Conservation (phyloP, 2,888 invertebrate species). For the Mythimna lalbum region DNA sequence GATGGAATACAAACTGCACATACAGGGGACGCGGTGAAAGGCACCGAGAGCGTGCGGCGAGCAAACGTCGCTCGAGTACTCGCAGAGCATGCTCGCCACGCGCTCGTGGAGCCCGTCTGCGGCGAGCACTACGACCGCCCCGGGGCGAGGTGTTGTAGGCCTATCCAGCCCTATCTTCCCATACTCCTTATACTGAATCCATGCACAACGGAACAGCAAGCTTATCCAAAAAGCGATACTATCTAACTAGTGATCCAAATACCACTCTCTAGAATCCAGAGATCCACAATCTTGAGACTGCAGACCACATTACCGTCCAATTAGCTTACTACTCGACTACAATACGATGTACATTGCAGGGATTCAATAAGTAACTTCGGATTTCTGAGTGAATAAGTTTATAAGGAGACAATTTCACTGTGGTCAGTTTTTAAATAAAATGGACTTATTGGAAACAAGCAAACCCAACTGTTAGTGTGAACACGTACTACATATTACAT, state of each 20-base stretch:
- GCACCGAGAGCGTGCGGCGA: constrained; percentile 34
- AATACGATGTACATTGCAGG: constrained; percentile 53
- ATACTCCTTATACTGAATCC: constrained; percentile 64
- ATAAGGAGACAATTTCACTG: constrained; percentile 65
- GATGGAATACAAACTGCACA: constrained; percentile 67
- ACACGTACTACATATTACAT: constrained; percentile 66
- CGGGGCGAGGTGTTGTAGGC: neutral
- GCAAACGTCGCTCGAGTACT: neutral
- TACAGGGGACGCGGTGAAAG: constrained; percentile 30
- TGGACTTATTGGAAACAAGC: constrained; percentile 64
- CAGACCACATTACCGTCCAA: constrained; percentile 13
- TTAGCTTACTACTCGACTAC: constrained; percentile 52
- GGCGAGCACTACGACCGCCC: neutral
- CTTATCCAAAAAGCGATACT: constrained; percentile 66
- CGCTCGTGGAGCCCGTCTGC: constrained; percentile 23
- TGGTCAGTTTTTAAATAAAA: constrained; percentile 63
- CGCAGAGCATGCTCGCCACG: constrained; percentile 11
- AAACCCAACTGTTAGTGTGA: constrained; percentile 72
- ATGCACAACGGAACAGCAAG: constrained; percentile 73
- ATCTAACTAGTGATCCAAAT: constrained; percentile 55
- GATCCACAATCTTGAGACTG: constrained; percentile 31
- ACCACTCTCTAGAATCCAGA: constrained; percentile 28
- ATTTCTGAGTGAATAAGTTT: constrained; percentile 53
- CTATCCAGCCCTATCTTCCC: constrained; percentile 27
- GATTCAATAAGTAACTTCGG: constrained; percentile 56